A percentile compares a stretch with the other conserved stretches of the same genome.
These are phyloP conservation scores for Micrasema minimum DNA, from an alignment of 1,140 invertebrate genomes.

Conservation along the genomic window DNA sequence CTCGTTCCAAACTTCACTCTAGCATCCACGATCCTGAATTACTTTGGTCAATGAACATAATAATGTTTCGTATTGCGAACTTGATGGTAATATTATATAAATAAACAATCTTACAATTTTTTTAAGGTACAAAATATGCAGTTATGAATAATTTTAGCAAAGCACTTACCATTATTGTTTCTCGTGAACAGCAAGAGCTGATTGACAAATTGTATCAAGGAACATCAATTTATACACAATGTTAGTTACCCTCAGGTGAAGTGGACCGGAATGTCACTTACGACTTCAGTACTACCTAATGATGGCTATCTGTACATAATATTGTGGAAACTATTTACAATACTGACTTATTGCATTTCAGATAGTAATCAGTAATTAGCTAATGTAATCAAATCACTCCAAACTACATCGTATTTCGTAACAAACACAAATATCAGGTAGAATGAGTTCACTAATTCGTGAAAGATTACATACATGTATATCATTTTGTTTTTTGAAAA, in stretches of 20 bases:
- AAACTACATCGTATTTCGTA: neutral
- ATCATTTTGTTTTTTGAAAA: no score
- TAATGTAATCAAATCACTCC: conserved; percentile 1
- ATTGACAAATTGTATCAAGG: conserved; percentile 8
- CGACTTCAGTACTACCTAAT: neutral
- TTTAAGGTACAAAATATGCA: no score
- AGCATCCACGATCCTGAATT: no score
- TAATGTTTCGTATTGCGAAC: no score
- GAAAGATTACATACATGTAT: no score
- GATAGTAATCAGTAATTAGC: conserved; percentile 2
- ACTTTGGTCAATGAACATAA: no score
- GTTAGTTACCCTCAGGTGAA: neutral
- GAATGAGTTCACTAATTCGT: no score
- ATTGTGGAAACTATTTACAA: neutral
- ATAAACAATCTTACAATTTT: no score
- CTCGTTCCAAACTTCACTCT: no score
- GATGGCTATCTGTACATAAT: neutral
- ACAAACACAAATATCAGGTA: no score
- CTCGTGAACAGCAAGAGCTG: conserved; percentile 14
- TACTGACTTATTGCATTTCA: neutral
- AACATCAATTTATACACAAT: conserved; percentile 11
- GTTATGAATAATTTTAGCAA: no score
- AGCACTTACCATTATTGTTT: conserved; percentile 13
- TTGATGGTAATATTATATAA: no score
- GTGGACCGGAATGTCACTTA: neutral